Evolutionary conservation across 2,888 invertebrate species (phyloP).

Genomic region (Drosophila hamatofila): DNA sequence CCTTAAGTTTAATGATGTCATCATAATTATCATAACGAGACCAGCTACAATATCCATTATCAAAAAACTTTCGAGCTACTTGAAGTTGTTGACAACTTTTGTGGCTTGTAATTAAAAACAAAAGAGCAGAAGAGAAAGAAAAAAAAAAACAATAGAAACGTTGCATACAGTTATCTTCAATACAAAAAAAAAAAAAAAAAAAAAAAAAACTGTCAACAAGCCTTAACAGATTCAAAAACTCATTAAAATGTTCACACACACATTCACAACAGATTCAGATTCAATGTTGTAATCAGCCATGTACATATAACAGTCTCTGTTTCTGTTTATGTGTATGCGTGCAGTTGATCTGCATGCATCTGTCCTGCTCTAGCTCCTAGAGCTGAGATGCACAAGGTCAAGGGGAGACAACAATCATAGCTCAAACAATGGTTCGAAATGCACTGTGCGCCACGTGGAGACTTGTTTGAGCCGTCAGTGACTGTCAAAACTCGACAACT

Average conservation of each 20-base stretch:
- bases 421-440: slow-evolving; percentile 8
- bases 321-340: slow-evolving; percentile 3
- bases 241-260: slow-evolving; percentile 37
- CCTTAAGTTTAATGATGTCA: slow-evolving; percentile 40
- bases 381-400: slow-evolving; percentile 28
- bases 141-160: slow-evolving; percentile 1
- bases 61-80: not conserved
- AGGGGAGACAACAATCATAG: slow-evolving; percentile 3
- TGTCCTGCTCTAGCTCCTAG: not conserved
- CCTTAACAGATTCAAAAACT: slow-evolving; percentile 25
- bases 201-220: slow-evolving; percentile 20
- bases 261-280: slow-evolving; percentile 13
- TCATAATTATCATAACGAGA: slow-evolving; percentile 42
- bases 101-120: slow-evolving; percentile 42
- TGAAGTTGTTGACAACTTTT: slow-evolving; percentile 31
- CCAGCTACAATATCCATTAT: slow-evolving; percentile 34
- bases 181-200: slow-evolving; percentile 5
- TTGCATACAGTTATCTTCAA: slow-evolving; percentile 32
- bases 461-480: not conserved
- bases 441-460: slow-evolving; percentile 39
- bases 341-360: slow-evolving; percentile 2
- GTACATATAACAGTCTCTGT: not conserved
- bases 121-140: slow-evolving; percentile 7
- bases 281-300: slow-evolving; percentile 2
- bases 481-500: slow-evolving; percentile 26